Evolutionary conservation across 2,113 vertebrate species (phyloP).

Genomic region (Hippocampus guttulatus): DNA sequence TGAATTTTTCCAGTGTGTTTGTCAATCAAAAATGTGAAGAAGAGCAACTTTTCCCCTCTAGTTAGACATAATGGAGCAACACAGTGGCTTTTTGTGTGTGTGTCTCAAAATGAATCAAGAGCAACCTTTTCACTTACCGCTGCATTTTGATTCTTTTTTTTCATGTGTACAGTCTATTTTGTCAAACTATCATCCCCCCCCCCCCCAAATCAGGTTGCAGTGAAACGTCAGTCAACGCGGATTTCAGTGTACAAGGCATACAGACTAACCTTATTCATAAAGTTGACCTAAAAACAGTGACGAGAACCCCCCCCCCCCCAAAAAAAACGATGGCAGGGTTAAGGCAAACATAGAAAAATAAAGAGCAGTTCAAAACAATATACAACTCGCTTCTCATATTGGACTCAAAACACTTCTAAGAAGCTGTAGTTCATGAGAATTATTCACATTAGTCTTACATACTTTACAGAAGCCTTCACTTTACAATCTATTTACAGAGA

Average conservation of each 20-base stretch:
- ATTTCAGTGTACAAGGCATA: slow-evolving; percentile 28
- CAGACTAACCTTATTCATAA: slow-evolving; percentile 26
- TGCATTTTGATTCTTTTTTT: slow-evolving; percentile 2
- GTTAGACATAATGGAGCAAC: slow-evolving; percentile 47
- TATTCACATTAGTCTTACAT: slow-evolving; percentile 53
- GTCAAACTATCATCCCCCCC: slow-evolving; percentile 23
- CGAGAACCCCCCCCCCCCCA: neutral
- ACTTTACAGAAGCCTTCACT: slow-evolving; percentile 60
- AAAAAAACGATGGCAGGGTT: slow-evolving; percentile 49
- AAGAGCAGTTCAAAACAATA: slow-evolving; percentile 62
- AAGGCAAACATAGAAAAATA: slow-evolving; percentile 69
- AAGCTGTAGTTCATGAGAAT: slow-evolving; percentile 53
- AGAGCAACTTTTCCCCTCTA: slow-evolving; percentile 28
- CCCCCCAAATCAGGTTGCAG: slow-evolving; percentile 12
- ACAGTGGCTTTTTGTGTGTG: slow-evolving; percentile 27
- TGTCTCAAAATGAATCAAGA: slow-evolving; percentile 41
- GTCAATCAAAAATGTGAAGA: slow-evolving; percentile 51
- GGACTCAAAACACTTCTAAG: slow-evolving; percentile 45
- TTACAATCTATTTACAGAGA: slow-evolving; percentile 68
- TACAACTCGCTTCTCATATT: slow-evolving; percentile 53
- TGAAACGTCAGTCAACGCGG: slow-evolving; percentile 7
- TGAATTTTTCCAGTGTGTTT: slow-evolving; percentile 14
- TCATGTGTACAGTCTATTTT: slow-evolving; percentile 44
- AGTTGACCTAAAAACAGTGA: slow-evolving; percentile 31
- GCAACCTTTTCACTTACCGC: slow-evolving; percentile 37